These are phyloP conservation scores for Adela reaumurella DNA, from an alignment of 2,888 invertebrate species.

Conservation along the genomic window DNA sequence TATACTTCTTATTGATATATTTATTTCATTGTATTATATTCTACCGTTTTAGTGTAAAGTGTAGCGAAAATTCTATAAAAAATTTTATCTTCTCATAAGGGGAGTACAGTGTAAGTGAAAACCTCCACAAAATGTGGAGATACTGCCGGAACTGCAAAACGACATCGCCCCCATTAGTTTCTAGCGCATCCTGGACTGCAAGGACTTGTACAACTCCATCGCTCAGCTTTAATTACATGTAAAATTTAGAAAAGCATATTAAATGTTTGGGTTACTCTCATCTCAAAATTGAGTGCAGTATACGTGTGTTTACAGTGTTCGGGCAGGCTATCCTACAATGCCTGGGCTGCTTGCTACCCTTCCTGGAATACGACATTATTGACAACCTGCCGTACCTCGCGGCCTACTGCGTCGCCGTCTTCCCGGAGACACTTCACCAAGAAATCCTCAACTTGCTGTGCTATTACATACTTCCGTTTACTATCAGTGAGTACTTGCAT, in stretches of 20 bases:
- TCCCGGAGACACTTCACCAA: slow-evolving; percentile 87
- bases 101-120: too few species aligned
- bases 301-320: slow-evolving; percentile 78
- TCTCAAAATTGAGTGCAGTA: too few species aligned
- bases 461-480: slow-evolving; percentile 94
- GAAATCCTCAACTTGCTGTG: slow-evolving; percentile 93
- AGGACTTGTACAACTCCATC: slow-evolving; percentile 90
- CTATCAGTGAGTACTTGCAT: slow-evolving; percentile 69
- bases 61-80: too few species aligned
- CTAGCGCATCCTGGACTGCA: slow-evolving; percentile 96
- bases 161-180: slow-evolving; percentile 84
- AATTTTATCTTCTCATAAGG: too few species aligned
- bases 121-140: too few species aligned
- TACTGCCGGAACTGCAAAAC: slow-evolving; percentile 82
- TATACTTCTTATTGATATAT: too few species aligned
- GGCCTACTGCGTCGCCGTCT: slow-evolving; percentile 89
- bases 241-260: too few species aligned
- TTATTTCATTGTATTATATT: too few species aligned
- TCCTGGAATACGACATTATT: slow-evolving; percentile 92
- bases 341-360: slow-evolving; percentile 90
- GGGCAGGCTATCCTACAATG: slow-evolving; percentile 93
- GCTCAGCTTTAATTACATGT: too few species aligned
- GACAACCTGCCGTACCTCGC: slow-evolving; percentile 93
- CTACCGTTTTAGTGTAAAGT: too few species aligned
- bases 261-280: too few species aligned